Evolutionary conservation across 2,113 vertebrate genomes (phyloP), one percentile per base, ranked within the genome.

Genomic region (Puntigrus tetrazona): DNA sequence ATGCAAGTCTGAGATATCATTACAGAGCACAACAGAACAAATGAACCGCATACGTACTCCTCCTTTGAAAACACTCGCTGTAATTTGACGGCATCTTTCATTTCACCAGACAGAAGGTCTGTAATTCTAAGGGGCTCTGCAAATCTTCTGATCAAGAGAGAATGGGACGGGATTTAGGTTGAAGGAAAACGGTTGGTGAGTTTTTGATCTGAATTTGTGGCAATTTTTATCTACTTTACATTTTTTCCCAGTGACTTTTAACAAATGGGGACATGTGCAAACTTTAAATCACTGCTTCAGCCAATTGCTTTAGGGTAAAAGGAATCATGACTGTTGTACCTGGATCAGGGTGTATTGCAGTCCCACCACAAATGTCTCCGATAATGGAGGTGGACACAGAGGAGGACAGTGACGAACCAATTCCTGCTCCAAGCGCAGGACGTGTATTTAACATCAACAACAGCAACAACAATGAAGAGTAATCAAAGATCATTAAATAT

Each of bases 401-500:
- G 14, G 84, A 88, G 20, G 83, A 80, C 14, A 50, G 18, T 1
- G 47, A 91, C 2, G 73, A 90, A 18, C 69, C 81, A 45, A 1
- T 18, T 0, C 73, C 90, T 81, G 86, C 91, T 85, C 90, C 93
- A 3, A 89, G 83, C 63, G 43, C 84, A n/a, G 86, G 92, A 83
- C 84, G 85, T 84, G 84, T 83, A 78, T 93, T 92, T 87, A 98
- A 97, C 61, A 82, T 87, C 83, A 98, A 98, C 92, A 97, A 97
- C 92, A 97, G 93, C 85, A 98, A 97, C 89, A 97, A 97, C 88
- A 98, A 95, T 87, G 95, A 96, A 0, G 93, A 95, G 97, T 98
- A 93, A 95, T 96, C 88, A 80, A 43, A 63, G 25, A 41, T 84
- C 1, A 5, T 27, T 34, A 47, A 83, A 27, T 41, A 18, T 59